Conservation (phyloP, 2,888 invertebrate species). For the Xestia ashworthii region DNA sequence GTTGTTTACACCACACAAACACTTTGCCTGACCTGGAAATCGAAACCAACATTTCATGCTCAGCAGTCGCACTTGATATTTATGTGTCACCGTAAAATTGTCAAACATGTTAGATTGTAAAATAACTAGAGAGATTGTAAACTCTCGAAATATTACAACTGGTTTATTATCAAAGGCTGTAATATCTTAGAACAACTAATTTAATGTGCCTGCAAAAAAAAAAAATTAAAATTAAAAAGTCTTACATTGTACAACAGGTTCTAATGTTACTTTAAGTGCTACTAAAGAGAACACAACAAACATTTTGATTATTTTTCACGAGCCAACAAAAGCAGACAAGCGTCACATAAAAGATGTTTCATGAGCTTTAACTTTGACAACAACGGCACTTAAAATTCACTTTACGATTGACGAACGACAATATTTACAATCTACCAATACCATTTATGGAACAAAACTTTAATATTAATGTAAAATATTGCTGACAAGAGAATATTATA, state of each 20-base stretch:
- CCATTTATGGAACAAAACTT: not conserved
- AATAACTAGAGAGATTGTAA: too few relatives aligned
- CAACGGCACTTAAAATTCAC: slow-evolving; percentile 19
- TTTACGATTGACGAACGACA: slow-evolving; percentile 11
- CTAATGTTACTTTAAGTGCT: slow-evolving; percentile 1
- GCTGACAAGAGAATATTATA: not conserved
- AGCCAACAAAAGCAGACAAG: not conserved
- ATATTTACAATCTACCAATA: slow-evolving; percentile 28
- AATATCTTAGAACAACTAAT: not conserved
- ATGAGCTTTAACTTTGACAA: slow-evolving; percentile 19
- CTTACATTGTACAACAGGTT: not conserved
- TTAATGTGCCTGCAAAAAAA: not conserved
- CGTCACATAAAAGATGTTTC: slow-evolving; percentile 10
- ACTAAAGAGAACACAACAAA: not conserved
- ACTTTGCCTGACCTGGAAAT: not conserved
- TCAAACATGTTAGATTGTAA: too few relatives aligned
- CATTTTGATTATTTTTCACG: not conserved
- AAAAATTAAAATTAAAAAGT: not conserved
- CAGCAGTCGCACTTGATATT: not conserved
- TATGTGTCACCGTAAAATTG: too few relatives aligned
- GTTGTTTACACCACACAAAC: too few relatives aligned
- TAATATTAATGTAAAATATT: slow-evolving; percentile 12
- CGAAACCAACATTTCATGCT: not conserved
- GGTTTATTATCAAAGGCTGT: not conserved
- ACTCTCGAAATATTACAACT: too few relatives aligned